Conservation (phyloP, 1,140 invertebrate genomes). For the Cydia splendana region DNA sequence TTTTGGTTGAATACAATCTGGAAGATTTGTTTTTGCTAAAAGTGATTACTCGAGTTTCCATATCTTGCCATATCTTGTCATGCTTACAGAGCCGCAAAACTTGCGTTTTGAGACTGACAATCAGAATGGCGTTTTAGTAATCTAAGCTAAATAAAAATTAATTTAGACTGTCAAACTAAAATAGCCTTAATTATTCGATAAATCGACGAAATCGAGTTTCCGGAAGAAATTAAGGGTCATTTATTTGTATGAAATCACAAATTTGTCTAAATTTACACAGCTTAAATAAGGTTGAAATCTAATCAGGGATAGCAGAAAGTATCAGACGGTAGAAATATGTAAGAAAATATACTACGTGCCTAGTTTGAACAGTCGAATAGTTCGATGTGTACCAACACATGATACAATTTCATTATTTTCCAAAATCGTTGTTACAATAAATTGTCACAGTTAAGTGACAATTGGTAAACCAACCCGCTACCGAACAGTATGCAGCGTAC, state of each 20-base stretch:
- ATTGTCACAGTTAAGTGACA: no score
- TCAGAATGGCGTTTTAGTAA: not conserved
- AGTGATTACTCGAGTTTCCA: not conserved
- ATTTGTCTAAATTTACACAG: not conserved
- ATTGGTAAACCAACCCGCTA: no score
- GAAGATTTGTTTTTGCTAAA: not conserved
- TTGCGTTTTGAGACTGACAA: not conserved
- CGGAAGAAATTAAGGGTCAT: no score
- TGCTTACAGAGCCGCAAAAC: no score
- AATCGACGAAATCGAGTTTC: no score
- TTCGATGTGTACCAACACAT: not conserved
- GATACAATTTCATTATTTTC: not conserved
- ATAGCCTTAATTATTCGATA: no score
- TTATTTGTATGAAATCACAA: no score
- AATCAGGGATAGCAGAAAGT: not conserved
- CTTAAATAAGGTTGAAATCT: not conserved
- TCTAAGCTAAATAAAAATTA: no score
- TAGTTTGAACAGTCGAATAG: not conserved
- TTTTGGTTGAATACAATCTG: not conserved
- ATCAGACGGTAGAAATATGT: not conserved
- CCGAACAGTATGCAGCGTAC: no score
- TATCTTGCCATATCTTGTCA: conserved; percentile 9
- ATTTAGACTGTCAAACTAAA: no score
- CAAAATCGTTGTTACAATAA: not conserved
- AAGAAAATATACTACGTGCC: conserved; percentile 2